These are phyloP conservation scores for Pelmatolapia mariae DNA, from an alignment of 2,113 vertebrate species.

Conservation along the genomic window DNA sequence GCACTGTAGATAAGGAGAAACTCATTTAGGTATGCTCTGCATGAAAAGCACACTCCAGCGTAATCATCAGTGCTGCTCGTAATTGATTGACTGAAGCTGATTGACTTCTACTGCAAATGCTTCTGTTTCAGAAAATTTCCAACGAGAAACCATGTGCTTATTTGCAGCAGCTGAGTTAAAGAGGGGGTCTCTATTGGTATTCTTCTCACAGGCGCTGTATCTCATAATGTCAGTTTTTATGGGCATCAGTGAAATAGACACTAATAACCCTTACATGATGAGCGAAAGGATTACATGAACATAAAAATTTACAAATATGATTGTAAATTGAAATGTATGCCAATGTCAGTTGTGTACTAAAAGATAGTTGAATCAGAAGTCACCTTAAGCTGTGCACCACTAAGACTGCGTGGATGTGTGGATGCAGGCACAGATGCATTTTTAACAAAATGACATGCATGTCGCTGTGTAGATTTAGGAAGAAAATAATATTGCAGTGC, in stretches of 20 bases:
- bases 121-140: slow-evolving; percentile 4
- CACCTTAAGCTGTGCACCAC: background rate
- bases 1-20: background rate
- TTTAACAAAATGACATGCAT: background rate
- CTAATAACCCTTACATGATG: slow-evolving; percentile 46
- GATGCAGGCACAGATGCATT: background rate
- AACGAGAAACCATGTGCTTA: background rate
- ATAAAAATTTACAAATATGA: slow-evolving; percentile 21
- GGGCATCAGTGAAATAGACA: slow-evolving; percentile 27
- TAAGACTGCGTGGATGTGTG: slow-evolving; percentile 14
- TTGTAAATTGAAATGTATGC: slow-evolving; percentile 41
- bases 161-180: background rate
- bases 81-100: slow-evolving; percentile 33
- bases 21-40: background rate
- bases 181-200: background rate
- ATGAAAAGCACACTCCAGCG: background rate
- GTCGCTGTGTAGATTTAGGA: background rate
- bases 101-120: slow-evolving; percentile 29
- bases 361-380: slow-evolving; percentile 1
- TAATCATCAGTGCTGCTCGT: background rate
- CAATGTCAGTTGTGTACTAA: slow-evolving; percentile 5
- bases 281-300: background rate
- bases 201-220: background rate
- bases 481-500: background rate
- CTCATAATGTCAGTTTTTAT: slow-evolving; percentile 35